Evolutionary conservation across 1,140 invertebrate genomes (phyloP), one percentile per base, ranked within the genome.

Genomic region (Drosophila arizonae): DNA sequence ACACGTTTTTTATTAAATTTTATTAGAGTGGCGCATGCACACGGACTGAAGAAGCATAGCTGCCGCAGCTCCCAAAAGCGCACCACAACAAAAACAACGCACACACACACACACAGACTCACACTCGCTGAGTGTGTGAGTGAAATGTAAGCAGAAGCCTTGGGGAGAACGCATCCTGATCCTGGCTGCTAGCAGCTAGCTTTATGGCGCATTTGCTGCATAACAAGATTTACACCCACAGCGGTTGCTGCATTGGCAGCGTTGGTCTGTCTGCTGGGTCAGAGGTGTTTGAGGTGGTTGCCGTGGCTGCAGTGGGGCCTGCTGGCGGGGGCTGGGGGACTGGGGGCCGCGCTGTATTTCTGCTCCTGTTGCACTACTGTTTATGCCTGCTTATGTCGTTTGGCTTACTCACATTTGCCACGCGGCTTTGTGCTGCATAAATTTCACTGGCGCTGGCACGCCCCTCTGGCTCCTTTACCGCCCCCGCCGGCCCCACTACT

Each of bases 1-100:
- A 85, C 82, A 86, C 82, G 82, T 86, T 86, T 86, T 86, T 86
- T 86, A 86, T 86, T 86, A 87, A 86, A 86, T 86, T 86, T 86
- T 86, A 86, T 86, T 86, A 87, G 82, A 82, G 82, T 79, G 76
- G 68, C 48, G 82, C 84, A 86, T 86, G 82, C 77, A 76, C 67
- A 60, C 58, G 51, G 55, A 61, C 69, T 24, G 21, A 24, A 84
- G 51, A 39, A 62, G 64, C 50, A 39, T 39, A 9, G 33, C 41
- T 39, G 54, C 45, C 17, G 4, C 57, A 54, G 21, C 39, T 33
- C 21, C 55, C 55, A 33, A 13, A 57, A 64, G 54, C 67, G 28
- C 70, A 64, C 77, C 57, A 56, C 77, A 62, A 79, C 66, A 45
- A 45, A 21, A 48, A 45, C 55, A 65, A 6, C 28, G 15, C 30